Evolutionary conservation across 2,113 vertebrate species (phyloP).

Genomic region (Rhinichthys klamathensis): DNA sequence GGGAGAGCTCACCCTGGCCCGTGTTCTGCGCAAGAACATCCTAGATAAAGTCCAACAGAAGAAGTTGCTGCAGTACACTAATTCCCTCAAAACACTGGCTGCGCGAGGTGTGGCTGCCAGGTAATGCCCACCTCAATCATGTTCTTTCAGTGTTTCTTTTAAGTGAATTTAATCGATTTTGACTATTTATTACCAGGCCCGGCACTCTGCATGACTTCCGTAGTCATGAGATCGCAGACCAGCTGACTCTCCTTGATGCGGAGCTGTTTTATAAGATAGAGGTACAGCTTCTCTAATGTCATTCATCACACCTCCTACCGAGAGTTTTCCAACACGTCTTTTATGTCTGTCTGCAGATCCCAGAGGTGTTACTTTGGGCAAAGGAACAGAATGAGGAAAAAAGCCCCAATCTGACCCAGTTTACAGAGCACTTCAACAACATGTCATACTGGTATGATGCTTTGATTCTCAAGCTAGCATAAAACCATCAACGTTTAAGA

Average conservation of each 20-base stretch:
- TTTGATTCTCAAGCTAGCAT: not conserved
- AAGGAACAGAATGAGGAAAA: conserved; percentile 98
- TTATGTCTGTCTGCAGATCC: conserved; percentile 77
- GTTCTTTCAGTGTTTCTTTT: not conserved
- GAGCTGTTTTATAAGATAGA: conserved; percentile 93
- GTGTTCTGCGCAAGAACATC: conserved; percentile 87
- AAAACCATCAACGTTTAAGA: not conserved
- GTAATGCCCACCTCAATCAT: conserved; percentile 63
- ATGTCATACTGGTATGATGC: conserved; percentile 93
- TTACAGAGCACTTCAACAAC: conserved; percentile 98
- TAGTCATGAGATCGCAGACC: conserved; percentile 92
- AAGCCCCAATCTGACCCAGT: conserved; percentile 92
- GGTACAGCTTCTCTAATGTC: conserved; percentile 62
- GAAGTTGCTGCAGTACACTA: conserved; percentile 81
- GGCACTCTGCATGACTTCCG: conserved; percentile 93
- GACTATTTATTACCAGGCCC: conserved; percentile 74
- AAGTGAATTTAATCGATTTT: not conserved
- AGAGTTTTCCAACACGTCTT: not conserved
- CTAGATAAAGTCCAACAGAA: conserved; percentile 91
- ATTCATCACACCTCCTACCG: not conserved
- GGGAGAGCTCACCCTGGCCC: conserved; percentile 86
- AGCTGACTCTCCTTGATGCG: conserved; percentile 90
- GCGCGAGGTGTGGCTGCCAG: conserved; percentile 91
- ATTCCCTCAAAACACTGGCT: conserved; percentile 85
- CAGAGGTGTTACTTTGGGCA: conserved; percentile 93